Evolutionary conservation across 2,888 invertebrate species (phyloP).

Genomic region (Drosophila paucipuncta): DNA sequence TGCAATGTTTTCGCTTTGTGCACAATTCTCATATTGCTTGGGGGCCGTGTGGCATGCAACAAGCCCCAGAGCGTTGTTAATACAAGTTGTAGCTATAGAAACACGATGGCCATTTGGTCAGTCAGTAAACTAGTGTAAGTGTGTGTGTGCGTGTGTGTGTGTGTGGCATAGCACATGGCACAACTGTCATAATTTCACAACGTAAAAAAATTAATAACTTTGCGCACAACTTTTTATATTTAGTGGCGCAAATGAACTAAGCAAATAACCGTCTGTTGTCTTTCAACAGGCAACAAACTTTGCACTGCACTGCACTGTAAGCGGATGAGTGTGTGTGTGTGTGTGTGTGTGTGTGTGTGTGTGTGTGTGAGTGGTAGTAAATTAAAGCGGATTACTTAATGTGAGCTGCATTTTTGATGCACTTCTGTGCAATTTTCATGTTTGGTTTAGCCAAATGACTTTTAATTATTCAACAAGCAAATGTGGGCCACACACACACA

Average conservation of each 20-base stretch:
- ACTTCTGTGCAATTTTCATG: slow-evolving; percentile 26
- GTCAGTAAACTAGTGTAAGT: background rate
- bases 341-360: background rate
- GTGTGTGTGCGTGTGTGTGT: background rate
- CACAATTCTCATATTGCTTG: slow-evolving; percentile 13
- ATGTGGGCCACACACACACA: slow-evolving; percentile 28
- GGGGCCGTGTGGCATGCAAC: slow-evolving; percentile 1
- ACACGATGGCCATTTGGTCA: slow-evolving; percentile 26
- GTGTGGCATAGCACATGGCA: slow-evolving; percentile 17
- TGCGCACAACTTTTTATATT: slow-evolving; percentile 53
- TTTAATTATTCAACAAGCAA: slow-evolving; percentile 49
- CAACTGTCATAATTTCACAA: slow-evolving; percentile 49
- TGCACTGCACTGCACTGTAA: slow-evolving; percentile 36
- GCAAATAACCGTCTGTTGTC: slow-evolving; percentile 28
- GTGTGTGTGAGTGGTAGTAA: slow-evolving; percentile 18
- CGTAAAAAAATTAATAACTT: slow-evolving; percentile 65
- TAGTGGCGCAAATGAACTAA: slow-evolving; percentile 56
- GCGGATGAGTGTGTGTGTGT: slow-evolving; percentile 5
- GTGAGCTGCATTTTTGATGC: slow-evolving; percentile 57
- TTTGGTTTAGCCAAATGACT: slow-evolving; percentile 55
- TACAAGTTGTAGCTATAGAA: slow-evolving; percentile 23
- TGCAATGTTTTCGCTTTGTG: slow-evolving; percentile 14
- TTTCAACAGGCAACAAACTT: slow-evolving; percentile 41
- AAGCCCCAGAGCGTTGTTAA: slow-evolving; percentile 32
- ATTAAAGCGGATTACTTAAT: slow-evolving; percentile 77